These are phyloP conservation scores for Helogale parvula DNA, from an alignment of 2,113 vertebrate genomes.

Conservation along the genomic window DNA sequence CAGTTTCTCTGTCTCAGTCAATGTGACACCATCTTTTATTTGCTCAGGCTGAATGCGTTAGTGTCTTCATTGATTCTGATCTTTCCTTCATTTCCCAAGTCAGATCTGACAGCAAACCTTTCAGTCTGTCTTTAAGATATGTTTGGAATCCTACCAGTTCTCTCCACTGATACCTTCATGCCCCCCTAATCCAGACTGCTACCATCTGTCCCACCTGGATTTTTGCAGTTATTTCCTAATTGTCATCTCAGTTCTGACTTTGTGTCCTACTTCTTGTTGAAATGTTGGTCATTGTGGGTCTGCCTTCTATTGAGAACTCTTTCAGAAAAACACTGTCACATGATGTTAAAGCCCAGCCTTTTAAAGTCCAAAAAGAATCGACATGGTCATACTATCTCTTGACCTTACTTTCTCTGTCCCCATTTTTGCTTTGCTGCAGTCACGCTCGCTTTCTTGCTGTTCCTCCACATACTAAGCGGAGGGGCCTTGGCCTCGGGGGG, in stretches of 20 bases:
- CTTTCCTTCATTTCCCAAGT: not conserved
- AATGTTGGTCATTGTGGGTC: not conserved
- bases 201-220: not conserved
- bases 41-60: not conserved
- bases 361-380: not conserved
- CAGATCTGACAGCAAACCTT: not conserved
- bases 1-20: not conserved
- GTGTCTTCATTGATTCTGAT: not conserved
- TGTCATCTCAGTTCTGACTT: not conserved
- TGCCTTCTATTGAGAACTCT: not conserved
- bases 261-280: not conserved
- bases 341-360: not conserved
- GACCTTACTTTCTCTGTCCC: not conserved
- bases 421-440: not conserved
- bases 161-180: not conserved
- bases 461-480: not conserved
- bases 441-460: not conserved
- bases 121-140: not conserved
- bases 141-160: not conserved
- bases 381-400: accelerated
- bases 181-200: not conserved
- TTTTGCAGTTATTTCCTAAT: not conserved
- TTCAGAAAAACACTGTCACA: not conserved
- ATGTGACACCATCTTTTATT: not conserved
- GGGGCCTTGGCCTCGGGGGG: not conserved